Evolutionary conservation across 2,113 vertebrate species (phyloP), one percentile per base, ranked within the genome.

Genomic region (Pungitius pungitius): DNA sequence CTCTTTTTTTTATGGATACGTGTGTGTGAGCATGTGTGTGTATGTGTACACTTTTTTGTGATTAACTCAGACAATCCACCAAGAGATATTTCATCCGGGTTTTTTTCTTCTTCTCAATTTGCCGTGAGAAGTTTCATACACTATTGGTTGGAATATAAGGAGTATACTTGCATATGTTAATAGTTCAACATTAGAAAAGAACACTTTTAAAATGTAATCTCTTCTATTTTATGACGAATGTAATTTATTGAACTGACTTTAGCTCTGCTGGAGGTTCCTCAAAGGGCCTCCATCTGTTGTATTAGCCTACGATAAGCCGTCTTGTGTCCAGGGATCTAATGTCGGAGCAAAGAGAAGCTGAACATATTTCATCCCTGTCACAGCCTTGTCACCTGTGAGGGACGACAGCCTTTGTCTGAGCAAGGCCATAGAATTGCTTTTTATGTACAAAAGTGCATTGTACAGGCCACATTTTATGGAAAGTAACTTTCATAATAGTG

Each of bases 201-300:
- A 87, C 68, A 83, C 77, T 71, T 85, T 65, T 79, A 73, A 90
- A 83, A 80, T 88, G 61, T 82, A 85, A 88, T 88, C 72, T 88
- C 59, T 75, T 81, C 45, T 83, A 84, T 91, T 91, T 87, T 90
- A 83, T 84, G 69, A 80, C 89, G 89, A 93, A 93, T 93, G 90
- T 93, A 92, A 91, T 88, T 92, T 93, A 92, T 91, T 88, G 83
- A 87, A 83, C 59, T 73, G 75, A 89, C 81, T 87, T 91, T 88
- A 81, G 67, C 77, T 88, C 78, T 82, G 82, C 83, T 82, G 45
- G 54, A 72, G 81, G 73, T 80, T 85, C 77, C 71, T 88, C 30
- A 68, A 74, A 86, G 77, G 82, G 79, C 78, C 65, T 71, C 35
- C 33, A 58, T 72, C 69, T 82, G 68, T 89, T 65, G 75, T 73